A percentile compares a stretch with the other conserved stretches of the same genome.
Conservation (phyloP, 2,113 vertebrate species). For the Gopherus evgoodei region DNA sequence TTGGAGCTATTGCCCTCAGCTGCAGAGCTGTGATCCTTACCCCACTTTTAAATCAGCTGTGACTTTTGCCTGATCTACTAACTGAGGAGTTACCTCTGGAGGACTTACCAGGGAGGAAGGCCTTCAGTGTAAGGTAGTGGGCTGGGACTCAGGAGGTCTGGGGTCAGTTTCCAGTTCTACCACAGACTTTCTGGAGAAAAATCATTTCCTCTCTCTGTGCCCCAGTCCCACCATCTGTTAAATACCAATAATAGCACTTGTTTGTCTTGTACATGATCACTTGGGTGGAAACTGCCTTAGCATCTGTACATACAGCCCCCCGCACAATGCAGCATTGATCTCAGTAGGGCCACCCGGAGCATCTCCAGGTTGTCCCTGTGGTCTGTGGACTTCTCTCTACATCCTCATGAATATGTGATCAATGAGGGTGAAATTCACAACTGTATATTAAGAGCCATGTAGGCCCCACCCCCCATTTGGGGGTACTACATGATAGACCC, state of each 20-base stretch:
- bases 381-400: background rate
- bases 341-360: background rate
- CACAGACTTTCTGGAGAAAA: background rate
- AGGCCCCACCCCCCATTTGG: too few relatives aligned
- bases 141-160: background rate
- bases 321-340: background rate
- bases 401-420: background rate
- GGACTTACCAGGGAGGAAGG: background rate
- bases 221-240: background rate
- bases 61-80: background rate
- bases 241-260: background rate
- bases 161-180: background rate
- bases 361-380: background rate
- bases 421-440: background rate
- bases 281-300: background rate
- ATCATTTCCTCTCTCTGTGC: background rate
- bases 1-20: fast-evolving
- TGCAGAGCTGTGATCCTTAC: fast-evolving
- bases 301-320: background rate
- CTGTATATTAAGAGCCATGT: background rate
- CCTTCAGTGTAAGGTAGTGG: background rate
- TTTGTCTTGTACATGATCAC: background rate
- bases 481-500: too few relatives aligned
- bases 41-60: background rate
- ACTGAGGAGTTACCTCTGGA: background rate